phyloP scores from a whole-genome alignment of 2,113 vertebrate genomes.

The Eonycteris spelaea region DNA sequence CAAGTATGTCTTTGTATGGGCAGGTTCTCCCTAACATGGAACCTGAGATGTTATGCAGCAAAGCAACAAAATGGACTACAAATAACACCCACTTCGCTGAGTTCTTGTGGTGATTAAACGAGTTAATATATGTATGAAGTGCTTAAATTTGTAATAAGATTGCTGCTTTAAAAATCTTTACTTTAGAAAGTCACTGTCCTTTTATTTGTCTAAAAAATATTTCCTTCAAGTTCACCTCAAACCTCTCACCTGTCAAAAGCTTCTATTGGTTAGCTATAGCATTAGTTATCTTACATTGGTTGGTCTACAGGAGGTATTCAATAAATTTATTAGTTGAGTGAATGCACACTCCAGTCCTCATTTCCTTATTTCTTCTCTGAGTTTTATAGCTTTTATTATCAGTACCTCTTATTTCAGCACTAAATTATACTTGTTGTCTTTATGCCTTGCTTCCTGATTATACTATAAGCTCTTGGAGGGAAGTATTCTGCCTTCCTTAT shows the following conservation, averaged over 20 bases:
- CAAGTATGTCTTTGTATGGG: not conserved
- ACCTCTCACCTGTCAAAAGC: not conserved
- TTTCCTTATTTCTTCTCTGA: slow-evolving; percentile 30
- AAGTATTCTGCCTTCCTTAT: not conserved
- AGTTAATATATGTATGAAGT: not conserved
- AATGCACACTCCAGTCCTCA: not conserved
- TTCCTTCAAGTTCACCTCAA: not conserved
- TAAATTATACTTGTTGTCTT: not conserved
- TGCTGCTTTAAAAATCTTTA: not conserved
- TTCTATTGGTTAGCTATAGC: not conserved
- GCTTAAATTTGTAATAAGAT: not conserved
- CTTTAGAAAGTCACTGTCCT: not conserved
- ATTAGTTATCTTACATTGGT: not conserved
- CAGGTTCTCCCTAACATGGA: not conserved
- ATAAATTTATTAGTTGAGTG: not conserved
- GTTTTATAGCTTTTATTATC: slow-evolving; percentile 26
- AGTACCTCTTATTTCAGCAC: not conserved
- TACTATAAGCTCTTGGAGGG: not conserved
- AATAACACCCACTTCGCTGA: not conserved
- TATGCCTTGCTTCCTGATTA: not conserved
- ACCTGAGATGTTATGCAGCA: not conserved
- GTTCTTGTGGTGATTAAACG: not conserved
- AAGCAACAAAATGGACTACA: too few relatives aligned
- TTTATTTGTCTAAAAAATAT: not conserved
- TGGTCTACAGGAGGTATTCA: not conserved